phyloP scores from a whole-genome alignment of 2,797 vertebrate genomes.

The Leucoraja ocellata region DNA sequence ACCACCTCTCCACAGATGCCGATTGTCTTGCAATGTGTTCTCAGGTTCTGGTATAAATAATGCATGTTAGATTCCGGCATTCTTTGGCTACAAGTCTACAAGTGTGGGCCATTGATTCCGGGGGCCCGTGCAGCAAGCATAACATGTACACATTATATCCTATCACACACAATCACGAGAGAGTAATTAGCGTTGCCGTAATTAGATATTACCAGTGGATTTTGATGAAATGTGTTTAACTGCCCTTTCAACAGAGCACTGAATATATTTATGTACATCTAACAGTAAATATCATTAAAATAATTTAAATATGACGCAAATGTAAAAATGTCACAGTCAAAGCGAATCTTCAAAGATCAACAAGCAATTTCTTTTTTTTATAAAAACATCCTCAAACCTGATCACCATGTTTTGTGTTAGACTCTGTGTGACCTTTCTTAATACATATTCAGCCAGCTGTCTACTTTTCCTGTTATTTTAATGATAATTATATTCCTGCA shows the following conservation, averaged over 20 bases:
- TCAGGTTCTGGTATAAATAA: neutral
- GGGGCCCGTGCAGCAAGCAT: neutral
- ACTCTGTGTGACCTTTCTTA: slow-evolving; percentile 33
- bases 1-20: neutral
- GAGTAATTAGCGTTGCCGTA: neutral
- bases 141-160: neutral
- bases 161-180: neutral
- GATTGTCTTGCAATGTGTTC: neutral
- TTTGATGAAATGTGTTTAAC: slow-evolving; percentile 17
- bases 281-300: neutral
- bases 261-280: neutral
- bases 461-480: slow-evolving; percentile 36
- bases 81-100: neutral
- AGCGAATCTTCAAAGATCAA: slow-evolving; percentile 14
- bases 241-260: neutral
- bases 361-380: neutral
- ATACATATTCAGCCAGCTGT: slow-evolving; percentile 37
- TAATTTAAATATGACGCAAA: neutral
- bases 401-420: slow-evolving; percentile 32
- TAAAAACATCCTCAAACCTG: neutral
- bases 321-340: neutral
- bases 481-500: slow-evolving; percentile 37
- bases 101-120: neutral
- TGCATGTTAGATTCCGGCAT: slow-evolving; percentile 2
- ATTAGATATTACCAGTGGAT: neutral